A percentile compares a stretch with the other conserved stretches of the same genome.
Conservation (phyloP, 2,888 invertebrate genomes). For the Creontiades dilutus region DNA sequence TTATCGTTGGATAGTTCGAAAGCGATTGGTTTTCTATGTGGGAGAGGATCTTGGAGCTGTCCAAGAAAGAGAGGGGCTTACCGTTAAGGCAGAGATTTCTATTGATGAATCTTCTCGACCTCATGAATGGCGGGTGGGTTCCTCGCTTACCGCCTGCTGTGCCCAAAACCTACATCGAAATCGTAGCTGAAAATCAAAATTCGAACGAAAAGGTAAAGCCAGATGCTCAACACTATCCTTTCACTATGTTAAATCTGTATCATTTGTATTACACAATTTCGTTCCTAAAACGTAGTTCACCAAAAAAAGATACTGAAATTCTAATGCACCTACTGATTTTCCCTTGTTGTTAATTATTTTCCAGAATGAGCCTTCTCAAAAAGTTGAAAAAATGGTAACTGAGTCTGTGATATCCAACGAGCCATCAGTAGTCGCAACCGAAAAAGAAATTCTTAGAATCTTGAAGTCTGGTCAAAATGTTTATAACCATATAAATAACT, state of each 20-base stretch:
- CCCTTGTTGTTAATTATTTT: not conserved
- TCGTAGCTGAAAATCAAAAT: conserved; percentile 42
- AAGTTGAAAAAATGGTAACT: conserved; percentile 37
- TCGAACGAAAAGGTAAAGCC: conserved; percentile 31
- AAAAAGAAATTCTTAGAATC: conserved; percentile 69
- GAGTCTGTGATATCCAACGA: conserved; percentile 70
- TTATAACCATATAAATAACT: conserved; percentile 64
- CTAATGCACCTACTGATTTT: not conserved
- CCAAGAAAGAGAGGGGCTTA: conserved; percentile 68
- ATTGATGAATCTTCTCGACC: conserved; percentile 73
- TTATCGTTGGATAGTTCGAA: conserved; percentile 61
- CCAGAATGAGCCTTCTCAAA: conserved; percentile 56
- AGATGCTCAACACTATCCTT: not conserved
- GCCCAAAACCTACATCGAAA: conserved; percentile 72
- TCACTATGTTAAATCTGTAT: not conserved
- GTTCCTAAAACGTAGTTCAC: too few species aligned
- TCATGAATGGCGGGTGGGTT: conserved; percentile 73
- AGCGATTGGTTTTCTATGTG: conserved; percentile 72
- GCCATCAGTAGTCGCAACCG: conserved; percentile 67
- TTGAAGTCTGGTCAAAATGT: conserved; percentile 61
- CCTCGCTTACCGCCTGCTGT: conserved; percentile 29
- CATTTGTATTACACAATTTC: not conserved
- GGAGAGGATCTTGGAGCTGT: conserved; percentile 72
- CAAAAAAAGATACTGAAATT: too few species aligned
- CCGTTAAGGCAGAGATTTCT: conserved; percentile 71